Evolutionary conservation across 1,140 invertebrate species (phyloP).

Genomic region (Drosophila miranda): DNA sequence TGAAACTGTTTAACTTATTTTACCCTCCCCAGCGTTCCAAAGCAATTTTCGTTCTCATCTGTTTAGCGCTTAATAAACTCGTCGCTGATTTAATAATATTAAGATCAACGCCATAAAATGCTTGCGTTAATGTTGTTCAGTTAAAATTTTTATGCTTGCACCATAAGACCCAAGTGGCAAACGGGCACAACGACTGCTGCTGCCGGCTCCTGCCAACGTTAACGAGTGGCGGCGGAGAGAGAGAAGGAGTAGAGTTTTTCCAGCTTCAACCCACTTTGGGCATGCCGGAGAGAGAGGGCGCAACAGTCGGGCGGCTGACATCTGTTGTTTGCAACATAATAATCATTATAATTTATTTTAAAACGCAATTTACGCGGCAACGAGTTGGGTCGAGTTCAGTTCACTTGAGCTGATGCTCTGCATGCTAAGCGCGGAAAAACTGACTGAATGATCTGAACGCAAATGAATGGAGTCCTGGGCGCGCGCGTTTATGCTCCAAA

Average conservation of each 20-base stretch:
- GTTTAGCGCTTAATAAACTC: slow-evolving; percentile 67
- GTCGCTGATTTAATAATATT: slow-evolving; percentile 75
- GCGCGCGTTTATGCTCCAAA: slow-evolving; percentile 44
- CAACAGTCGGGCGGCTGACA: slow-evolving; percentile 43
- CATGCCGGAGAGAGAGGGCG: slow-evolving; percentile 34
- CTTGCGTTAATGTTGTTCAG: slow-evolving; percentile 75
- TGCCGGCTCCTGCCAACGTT: slow-evolving; percentile 17
- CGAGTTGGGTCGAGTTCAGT: slow-evolving; percentile 39
- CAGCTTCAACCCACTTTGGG: slow-evolving; percentile 44
- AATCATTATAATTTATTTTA: slow-evolving; percentile 81
- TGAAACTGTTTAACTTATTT: too few relatives aligned
- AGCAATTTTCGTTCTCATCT: slow-evolving; percentile 19
- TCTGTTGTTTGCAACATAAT: slow-evolving; percentile 79
- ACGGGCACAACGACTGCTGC: slow-evolving; percentile 51
- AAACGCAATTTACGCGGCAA: slow-evolving; percentile 74
- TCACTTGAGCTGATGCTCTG: slow-evolving; percentile 35
- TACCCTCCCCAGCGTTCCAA: too few relatives aligned
- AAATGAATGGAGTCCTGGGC: slow-evolving; percentile 35
- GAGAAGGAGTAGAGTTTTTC: slow-evolving; percentile 4
- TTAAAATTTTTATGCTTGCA: slow-evolving; percentile 74
- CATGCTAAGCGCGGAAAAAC: slow-evolving; percentile 55
- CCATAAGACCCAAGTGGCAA: slow-evolving; percentile 74
- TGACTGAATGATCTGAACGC: slow-evolving; percentile 30
- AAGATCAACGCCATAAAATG: slow-evolving; percentile 76
- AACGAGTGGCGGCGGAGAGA: slow-evolving; percentile 21